These are phyloP conservation scores for Noctua comes DNA, from an alignment of 2,888 invertebrate species.

Conservation along the genomic window DNA sequence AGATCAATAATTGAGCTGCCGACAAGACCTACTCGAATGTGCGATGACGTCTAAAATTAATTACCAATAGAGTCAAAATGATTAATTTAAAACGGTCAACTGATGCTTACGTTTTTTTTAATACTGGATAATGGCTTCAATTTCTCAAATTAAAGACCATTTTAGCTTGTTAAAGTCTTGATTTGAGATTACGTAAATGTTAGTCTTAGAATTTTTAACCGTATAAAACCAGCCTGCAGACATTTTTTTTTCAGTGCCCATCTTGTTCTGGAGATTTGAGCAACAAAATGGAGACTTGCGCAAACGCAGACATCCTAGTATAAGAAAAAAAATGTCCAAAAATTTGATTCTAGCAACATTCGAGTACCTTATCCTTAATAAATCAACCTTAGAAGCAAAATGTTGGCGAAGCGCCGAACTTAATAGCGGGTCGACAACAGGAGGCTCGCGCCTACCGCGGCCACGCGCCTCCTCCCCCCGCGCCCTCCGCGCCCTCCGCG, in stretches of 20 bases:
- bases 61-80: neutral
- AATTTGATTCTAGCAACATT: constrained; percentile 24
- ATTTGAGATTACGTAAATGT: neutral
- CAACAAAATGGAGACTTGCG: neutral
- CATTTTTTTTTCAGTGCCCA: neutral
- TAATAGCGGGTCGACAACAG: constrained; percentile 84
- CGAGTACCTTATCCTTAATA: constrained; percentile 26
- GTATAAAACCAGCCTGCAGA: neutral
- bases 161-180: neutral
- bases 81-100: neutral
- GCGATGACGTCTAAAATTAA: constrained; percentile 2
- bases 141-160: no score
- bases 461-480: constrained; percentile 59
- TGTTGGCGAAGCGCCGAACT: constrained; percentile 87
- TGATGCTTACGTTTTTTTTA: neutral
- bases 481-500: constrained; percentile 58
- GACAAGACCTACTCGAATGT: constrained; percentile 39
- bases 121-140: neutral
- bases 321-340: neutral
- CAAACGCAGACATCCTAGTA: neutral
- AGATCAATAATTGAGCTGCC: constrained; percentile 41
- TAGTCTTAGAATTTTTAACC: neutral
- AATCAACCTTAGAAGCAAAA: constrained; percentile 40
- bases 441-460: constrained; percentile 32
- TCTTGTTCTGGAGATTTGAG: neutral